Base-by-base conservation (phyloP, 2,113 vertebrate genomes). In the Corythaeola cristata region DNA sequence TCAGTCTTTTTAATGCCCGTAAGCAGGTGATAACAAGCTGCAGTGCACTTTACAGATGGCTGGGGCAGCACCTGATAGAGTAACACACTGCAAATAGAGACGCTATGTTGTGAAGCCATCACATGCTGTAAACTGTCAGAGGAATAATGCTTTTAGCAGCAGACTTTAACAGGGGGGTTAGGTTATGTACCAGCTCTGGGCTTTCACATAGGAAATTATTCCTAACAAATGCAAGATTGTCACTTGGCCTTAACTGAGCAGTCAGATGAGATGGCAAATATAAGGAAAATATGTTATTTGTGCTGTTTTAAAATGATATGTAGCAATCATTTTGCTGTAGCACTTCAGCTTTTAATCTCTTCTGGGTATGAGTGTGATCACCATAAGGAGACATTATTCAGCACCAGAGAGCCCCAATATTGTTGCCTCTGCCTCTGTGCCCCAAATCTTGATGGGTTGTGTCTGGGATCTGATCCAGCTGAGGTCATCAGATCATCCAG, bases 21-120 rank as follows among this genome's bases (percentile, higher is more conserved):
- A 72, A 91, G 84, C 89, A 91, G 69, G 64, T 85, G 87, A 74
- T 87, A 86, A 91, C 68, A 81, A 81, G 89, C 75, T 76, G 81
- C 82, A 86, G 60, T 76, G 64, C 58, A 82, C 72, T 93, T 87
- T 68, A 50, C 93, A 97, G 96, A 89, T 93, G 85, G 94, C 84
- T 85, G 47, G 69, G 47, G 69, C 53, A 94, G 82, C 93, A 85
- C 5, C 4, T 94, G 89, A 94, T 63, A 66, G 63, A 86, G 78
- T 83, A 88, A 69, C 79, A 91, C 56, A 16, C 86, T 82, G 50
- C 94, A 97, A 97, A 94, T 17, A 92, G 47, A 90, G 49, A 3
- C 41, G 35, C 49, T 39, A 37, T 2, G 2, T 35, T 59, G 35
- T 33, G 28, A 87, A 92, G 63, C 44, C 85, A 88, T 91, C 76